A percentile compares a stretch with the other conserved stretches of the same genome.
Conservation (phyloP, 2,888 invertebrate species). For the Sipha maydis region DNA sequence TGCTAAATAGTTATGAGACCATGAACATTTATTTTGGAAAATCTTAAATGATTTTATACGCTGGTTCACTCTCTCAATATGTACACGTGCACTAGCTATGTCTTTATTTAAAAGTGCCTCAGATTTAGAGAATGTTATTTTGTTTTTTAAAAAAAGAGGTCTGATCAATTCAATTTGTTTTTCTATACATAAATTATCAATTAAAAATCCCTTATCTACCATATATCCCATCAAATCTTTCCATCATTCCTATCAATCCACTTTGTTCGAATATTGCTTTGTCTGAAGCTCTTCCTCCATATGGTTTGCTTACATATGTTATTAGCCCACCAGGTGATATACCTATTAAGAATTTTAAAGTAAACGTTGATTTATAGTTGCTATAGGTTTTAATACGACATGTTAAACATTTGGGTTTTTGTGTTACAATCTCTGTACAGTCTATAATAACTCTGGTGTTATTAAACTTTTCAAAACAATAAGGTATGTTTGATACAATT, state of each 20-base stretch:
- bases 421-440: no score
- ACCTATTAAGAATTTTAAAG: conserved; percentile 45
- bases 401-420: no score
- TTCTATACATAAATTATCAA: neutral
- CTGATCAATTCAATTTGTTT: neutral
- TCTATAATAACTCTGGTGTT: no score
- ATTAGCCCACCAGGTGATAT: conserved; percentile 41
- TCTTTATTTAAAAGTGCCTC: conserved; percentile 18
- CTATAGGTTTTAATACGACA: conserved; percentile 17
- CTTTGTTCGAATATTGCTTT: conserved; percentile 3
- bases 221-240: conserved; percentile 34
- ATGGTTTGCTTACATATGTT: conserved; percentile 38
- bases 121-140: neutral
- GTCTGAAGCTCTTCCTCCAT: neutral
- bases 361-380: conserved; percentile 22
- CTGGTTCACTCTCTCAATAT: no score
- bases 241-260: conserved; percentile 12
- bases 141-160: neutral
- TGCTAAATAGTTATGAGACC: conserved; percentile 27
- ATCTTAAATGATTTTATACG: conserved; percentile 39
- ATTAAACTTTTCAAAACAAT: no score
- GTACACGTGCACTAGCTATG: conserved; percentile 45
- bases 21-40: conserved; percentile 24
- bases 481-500: no score
- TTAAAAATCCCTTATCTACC: no score